These are phyloP conservation scores for Sarcophilus harrisii DNA, from an alignment of 2,797 vertebrate species.

Conservation along the genomic window DNA sequence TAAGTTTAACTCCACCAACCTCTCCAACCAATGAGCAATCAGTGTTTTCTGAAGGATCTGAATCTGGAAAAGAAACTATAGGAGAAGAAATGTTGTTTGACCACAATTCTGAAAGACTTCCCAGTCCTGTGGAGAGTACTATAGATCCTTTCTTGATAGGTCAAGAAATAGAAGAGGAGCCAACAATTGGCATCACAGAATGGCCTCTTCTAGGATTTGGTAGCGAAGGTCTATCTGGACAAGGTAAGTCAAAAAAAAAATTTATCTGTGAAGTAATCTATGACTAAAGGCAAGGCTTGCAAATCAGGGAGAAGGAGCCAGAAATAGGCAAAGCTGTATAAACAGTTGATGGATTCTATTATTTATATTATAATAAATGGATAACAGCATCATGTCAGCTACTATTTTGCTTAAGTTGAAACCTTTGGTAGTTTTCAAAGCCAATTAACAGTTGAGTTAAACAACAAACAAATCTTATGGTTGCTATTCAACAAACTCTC, in stretches of 20 bases:
- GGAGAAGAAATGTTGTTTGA: background rate
- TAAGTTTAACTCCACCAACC: conserved; percentile 48
- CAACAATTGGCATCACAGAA: background rate
- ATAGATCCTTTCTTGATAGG: conserved; percentile 44
- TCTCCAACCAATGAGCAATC: conserved; percentile 56
- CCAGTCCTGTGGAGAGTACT: conserved; percentile 66
- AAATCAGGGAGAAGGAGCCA: background rate
- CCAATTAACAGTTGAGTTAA: conserved; percentile 33
- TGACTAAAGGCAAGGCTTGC: background rate
- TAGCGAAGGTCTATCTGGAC: conserved; percentile 21
- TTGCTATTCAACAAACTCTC: conserved; percentile 15
- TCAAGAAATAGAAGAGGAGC: background rate
- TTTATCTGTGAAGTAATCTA: background rate
- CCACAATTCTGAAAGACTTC: conserved; percentile 64
- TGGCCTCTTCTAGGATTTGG: conserved; percentile 17
- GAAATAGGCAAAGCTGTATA: background rate
- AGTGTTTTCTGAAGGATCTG: conserved; percentile 44
- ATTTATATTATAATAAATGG: background rate
- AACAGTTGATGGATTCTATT: conserved; percentile 4
- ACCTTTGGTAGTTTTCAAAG: conserved; percentile 14
- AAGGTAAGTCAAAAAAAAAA: conserved; percentile 66
- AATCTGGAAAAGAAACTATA: conserved; percentile 46
- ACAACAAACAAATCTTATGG: conserved; percentile 3
- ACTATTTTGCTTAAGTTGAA: conserved; percentile 2
- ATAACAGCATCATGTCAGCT: background rate